Evolutionary conservation across 2,113 vertebrate genomes (phyloP).

Genomic region (Urocitellus parryii): DNA sequence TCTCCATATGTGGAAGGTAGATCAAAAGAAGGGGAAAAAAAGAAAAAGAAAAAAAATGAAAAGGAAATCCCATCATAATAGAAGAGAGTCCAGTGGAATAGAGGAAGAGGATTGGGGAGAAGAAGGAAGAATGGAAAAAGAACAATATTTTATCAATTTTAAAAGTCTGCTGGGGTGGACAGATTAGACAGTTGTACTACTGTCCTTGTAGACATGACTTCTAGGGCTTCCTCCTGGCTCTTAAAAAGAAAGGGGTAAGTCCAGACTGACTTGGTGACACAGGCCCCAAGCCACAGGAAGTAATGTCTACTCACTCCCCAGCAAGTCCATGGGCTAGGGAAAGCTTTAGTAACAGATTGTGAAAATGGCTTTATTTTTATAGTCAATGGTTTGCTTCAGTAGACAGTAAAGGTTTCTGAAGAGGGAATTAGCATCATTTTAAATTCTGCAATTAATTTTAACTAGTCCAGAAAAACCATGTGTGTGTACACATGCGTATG

Average conservation of each 20-base stretch:
- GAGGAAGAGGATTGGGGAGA: too few relatives aligned
- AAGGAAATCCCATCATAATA: too few relatives aligned
- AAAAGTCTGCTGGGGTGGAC: not conserved
- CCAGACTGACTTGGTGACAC: not conserved
- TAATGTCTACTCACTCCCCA: rapidly evolving
- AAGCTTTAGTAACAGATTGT: not conserved
- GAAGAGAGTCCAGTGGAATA: too few relatives aligned
- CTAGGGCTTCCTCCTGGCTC: not conserved
- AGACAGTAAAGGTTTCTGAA: not conserved
- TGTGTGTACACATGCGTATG: not conserved
- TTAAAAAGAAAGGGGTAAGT: not conserved
- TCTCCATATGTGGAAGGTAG: too few relatives aligned
- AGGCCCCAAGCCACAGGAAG: not conserved
- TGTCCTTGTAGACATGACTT: not conserved
- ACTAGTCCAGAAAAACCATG: not conserved
- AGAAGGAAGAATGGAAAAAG: not conserved
- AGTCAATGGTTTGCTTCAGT: not conserved
- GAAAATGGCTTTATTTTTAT: not conserved
- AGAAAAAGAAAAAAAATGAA: too few relatives aligned
- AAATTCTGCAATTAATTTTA: slow-evolving; percentile 1
- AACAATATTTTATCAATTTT: not conserved
- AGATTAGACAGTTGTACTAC: not conserved
- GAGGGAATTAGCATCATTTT: not conserved
- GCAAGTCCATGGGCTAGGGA: rapidly evolving
- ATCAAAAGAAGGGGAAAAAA: too few relatives aligned